Evolutionary conservation across 2,888 invertebrate genomes (phyloP).

Genomic region (Rugalucina vietnamica): DNA sequence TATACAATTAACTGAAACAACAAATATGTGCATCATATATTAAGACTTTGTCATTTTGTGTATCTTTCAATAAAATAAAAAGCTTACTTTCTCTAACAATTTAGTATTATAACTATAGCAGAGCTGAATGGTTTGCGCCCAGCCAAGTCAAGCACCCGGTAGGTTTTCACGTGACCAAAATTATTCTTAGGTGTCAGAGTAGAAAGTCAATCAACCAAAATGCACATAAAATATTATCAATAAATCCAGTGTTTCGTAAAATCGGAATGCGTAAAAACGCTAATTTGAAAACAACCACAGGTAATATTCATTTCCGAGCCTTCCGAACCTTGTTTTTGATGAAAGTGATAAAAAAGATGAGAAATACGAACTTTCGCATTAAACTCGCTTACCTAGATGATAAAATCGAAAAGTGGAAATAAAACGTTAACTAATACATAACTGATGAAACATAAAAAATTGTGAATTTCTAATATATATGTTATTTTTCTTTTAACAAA

Average conservation of each 20-base stretch:
- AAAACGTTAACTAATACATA: not conserved
- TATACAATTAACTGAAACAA: too few species aligned
- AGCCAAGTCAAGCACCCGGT: too few species aligned
- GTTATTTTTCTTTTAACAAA: not conserved
- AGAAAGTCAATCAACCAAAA: too few species aligned
- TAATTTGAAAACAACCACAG: not conserved
- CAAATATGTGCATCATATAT: too few species aligned
- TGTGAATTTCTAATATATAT: not conserved
- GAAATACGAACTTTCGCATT: not conserved
- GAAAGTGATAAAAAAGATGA: not conserved
- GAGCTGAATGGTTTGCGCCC: too few species aligned
- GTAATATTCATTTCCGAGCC: not conserved
- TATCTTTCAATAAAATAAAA: too few species aligned
- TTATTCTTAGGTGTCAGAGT: too few species aligned
- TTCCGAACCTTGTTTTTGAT: conserved; percentile 8
- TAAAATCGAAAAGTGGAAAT: not conserved
- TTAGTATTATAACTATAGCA: too few species aligned
- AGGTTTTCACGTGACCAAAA: too few species aligned
- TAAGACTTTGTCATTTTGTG: too few species aligned
- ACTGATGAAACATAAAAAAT: not conserved
- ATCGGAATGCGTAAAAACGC: not conserved
- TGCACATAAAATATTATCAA: too few species aligned
- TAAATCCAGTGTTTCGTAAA: not conserved
- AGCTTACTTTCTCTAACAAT: too few species aligned
- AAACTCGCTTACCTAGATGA: not conserved